Conservation (phyloP, 2,113 vertebrate genomes). For the Tringa solitaria region DNA sequence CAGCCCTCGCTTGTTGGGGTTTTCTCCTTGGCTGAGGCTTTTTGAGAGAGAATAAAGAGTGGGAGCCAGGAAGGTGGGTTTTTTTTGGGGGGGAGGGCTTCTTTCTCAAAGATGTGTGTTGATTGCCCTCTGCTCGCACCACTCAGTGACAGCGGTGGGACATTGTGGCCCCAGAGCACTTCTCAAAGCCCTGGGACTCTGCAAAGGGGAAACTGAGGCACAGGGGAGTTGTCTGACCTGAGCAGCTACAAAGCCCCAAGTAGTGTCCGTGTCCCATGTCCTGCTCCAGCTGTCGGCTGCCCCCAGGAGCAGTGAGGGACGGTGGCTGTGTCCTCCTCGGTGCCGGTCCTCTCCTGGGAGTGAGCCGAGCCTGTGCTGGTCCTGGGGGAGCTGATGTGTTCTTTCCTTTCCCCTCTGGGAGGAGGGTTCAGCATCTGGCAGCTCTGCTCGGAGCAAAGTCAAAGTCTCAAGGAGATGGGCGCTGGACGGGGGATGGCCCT, state of each 20-base stretch:
- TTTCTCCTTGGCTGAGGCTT: background rate
- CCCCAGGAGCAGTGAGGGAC: background rate
- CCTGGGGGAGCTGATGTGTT: background rate
- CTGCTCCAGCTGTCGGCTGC: background rate
- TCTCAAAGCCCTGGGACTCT: background rate
- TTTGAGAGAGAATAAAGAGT: background rate
- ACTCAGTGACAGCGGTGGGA: accelerated
- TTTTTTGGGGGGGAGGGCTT: background rate
- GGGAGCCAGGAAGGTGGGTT: background rate
- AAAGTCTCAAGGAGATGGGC: accelerated
- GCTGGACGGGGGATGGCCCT: background rate
- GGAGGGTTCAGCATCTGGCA: background rate
- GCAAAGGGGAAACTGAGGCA: background rate
- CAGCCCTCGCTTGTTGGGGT: background rate
- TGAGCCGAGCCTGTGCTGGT: accelerated
- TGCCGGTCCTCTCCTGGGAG: background rate
- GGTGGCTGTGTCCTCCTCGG: background rate
- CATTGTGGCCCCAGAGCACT: background rate
- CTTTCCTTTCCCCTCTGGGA: background rate
- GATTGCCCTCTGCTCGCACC: background rate
- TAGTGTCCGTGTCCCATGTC: accelerated
- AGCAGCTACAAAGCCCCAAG: background rate
- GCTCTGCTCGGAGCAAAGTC: background rate
- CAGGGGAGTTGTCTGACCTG: background rate
- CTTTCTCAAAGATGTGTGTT: background rate